Base-by-base conservation (phyloP, 2,888 invertebrate genomes). In the Lithophane semibrunnea region DNA sequence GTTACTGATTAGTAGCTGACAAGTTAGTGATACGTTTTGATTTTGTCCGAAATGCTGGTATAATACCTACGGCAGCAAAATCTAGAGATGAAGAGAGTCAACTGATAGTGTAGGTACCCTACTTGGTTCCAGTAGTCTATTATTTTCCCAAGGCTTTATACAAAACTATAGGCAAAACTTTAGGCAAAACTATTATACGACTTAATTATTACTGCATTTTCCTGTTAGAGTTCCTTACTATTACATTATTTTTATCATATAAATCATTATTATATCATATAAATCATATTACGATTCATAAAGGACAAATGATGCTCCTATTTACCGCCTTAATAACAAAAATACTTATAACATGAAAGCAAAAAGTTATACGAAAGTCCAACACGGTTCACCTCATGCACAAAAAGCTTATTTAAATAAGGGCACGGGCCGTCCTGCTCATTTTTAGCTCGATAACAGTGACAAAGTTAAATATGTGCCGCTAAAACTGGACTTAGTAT, bases 391-490 rank as follows among this genome's bases (percentile, higher is more conserved):
- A 56, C 58, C 70, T 78, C 75, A 49, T 86, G 76, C 24, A 88
- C 78, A 86, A 84, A 87, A 84, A 88, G 78, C 77, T 84, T 88
- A 76, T 84, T 78, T 69, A 80, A 78, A 84, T 60, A 84, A 80
- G 80, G 80, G 69, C 68, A 61, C 84, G 64, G 76, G 52, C 64
- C 67, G 54, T 61, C 75, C 60, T 68, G 87, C 67, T 73, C 63
- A 84, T 80, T 88, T 83, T 88, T 79, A 74, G 49, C 61, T 61
- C 64, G 75, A 68, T 74, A 83, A 77, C 68, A 74, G 80, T 86
- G 86, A 77, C 74, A 81, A 85, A 85, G 88, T 87, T 87, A 85
- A 85, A 85, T 82, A 85, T 85, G 65, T 68, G 63, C 67, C 70
- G 60, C 49, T 73, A 69, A 72, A 76, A 60, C 63, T 77, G 54